phyloP scores from a whole-genome alignment of 2,797 vertebrate genomes.

The Sebastes taczanowskii region DNA sequence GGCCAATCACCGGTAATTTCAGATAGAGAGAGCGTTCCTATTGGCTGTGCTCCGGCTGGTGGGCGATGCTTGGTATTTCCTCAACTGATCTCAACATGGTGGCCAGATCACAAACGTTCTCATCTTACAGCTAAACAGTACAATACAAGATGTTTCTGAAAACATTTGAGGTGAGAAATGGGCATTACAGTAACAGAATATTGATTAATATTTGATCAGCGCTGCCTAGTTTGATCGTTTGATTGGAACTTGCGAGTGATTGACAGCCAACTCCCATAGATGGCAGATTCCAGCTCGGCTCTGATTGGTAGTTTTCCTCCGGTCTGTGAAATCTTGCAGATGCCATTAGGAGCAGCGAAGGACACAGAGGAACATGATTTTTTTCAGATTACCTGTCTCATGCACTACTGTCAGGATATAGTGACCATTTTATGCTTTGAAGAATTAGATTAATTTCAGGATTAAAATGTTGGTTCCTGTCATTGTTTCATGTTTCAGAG shows the following conservation, averaged over 20 bases:
- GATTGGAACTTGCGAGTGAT: background rate
- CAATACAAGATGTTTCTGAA: no score
- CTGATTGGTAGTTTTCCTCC: background rate
- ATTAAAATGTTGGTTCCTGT: background rate
- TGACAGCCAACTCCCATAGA: background rate
- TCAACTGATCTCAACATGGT: rapidly evolving
- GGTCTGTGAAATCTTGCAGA: background rate
- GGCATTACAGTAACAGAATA: no score
- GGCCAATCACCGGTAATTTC: no score
- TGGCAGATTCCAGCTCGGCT: background rate
- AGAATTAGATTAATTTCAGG: background rate
- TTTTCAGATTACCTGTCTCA: background rate
- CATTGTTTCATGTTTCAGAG: background rate
- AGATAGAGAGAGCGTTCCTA: no score
- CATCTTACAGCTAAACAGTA: no score
- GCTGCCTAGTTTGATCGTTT: background rate
- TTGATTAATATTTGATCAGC: background rate
- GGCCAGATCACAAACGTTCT: no score
- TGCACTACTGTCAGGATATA: background rate
- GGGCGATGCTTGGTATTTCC: no score
- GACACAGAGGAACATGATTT: background rate
- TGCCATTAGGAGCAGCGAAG: background rate
- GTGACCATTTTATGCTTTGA: background rate
- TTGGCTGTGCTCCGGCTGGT: no score
- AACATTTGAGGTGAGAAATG: no score